These are phyloP conservation scores for Pediacus dermestoides DNA, from an alignment of 2,888 invertebrate species.

Conservation along the genomic window DNA sequence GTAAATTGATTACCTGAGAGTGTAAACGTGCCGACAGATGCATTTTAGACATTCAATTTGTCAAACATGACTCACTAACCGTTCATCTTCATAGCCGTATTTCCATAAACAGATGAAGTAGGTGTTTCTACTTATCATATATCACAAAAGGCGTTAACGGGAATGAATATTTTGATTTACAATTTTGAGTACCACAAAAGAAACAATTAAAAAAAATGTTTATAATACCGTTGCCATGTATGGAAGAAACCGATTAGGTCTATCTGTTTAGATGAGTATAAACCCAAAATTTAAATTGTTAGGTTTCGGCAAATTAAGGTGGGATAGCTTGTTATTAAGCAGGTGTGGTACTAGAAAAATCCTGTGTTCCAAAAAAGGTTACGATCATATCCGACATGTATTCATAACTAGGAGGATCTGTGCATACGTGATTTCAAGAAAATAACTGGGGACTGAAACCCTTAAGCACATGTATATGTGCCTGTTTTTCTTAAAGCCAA, in stretches of 20 bases:
- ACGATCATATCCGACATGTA: too few species aligned
- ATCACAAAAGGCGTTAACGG: conserved; percentile 7
- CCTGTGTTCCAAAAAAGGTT: too few species aligned
- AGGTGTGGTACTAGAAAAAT: too few species aligned
- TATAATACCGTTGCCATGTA: not conserved
- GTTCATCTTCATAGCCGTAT: conserved; percentile 11
- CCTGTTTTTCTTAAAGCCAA: too few species aligned
- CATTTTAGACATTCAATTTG: conserved; percentile 10
- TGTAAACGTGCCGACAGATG: conserved; percentile 11
- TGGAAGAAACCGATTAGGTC: not conserved
- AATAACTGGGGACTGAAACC: too few species aligned
- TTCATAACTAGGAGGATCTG: too few species aligned
- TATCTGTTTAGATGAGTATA: too few species aligned
- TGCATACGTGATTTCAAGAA: too few species aligned
- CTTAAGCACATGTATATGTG: too few species aligned
- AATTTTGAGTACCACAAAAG: not conserved
- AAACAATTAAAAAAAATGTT: conserved; percentile 1
- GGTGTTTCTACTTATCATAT: conserved; percentile 12
- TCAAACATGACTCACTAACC: conserved; percentile 11
- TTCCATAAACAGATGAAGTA: conserved; percentile 13
- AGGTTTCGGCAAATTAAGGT: too few species aligned
- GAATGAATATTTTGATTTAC: not conserved
- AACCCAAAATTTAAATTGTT: too few species aligned
- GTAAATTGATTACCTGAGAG: conserved; percentile 9
- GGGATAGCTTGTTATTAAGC: too few species aligned